Conservation (phyloP, 2,797 vertebrate genomes). For the Myotis pilosus region DNA sequence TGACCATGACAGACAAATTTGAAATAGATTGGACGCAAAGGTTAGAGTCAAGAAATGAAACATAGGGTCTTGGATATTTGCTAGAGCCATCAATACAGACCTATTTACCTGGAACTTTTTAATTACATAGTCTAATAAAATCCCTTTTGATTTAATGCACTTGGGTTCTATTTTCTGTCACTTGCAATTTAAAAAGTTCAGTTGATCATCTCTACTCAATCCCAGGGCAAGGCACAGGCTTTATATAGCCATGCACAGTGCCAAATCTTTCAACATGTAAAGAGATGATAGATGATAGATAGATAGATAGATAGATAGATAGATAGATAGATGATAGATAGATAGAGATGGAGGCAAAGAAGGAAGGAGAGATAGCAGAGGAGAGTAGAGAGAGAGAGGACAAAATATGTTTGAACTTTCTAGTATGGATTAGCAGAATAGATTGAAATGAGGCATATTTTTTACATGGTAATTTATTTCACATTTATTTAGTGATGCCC, state of each 20-base stretch:
- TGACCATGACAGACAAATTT: neutral
- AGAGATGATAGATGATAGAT: neutral
- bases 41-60: neutral
- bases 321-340: neutral
- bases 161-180: constrained; percentile 22
- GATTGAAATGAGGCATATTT: neutral
- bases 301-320: no score
- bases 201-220: neutral
- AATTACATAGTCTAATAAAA: neutral
- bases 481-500: neutral
- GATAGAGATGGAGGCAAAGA: neutral
- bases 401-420: neutral
- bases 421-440: neutral
- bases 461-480: constrained; percentile 29
- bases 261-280: neutral
- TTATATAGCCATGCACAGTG: neutral
- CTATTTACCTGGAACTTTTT: neutral
- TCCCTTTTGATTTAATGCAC: neutral
- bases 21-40: constrained; percentile 21
- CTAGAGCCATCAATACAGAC: neutral
- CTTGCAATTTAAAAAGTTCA: neutral
- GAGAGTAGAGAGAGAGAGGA: neutral
- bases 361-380: neutral
- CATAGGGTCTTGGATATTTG: neutral
- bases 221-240: neutral